Percentiles rank a stretch among this genome's conserved stretches.
These are phyloP conservation scores for Camponotus fellah DNA, from an alignment of 2,888 invertebrate genomes.

Conservation along the genomic window DNA sequence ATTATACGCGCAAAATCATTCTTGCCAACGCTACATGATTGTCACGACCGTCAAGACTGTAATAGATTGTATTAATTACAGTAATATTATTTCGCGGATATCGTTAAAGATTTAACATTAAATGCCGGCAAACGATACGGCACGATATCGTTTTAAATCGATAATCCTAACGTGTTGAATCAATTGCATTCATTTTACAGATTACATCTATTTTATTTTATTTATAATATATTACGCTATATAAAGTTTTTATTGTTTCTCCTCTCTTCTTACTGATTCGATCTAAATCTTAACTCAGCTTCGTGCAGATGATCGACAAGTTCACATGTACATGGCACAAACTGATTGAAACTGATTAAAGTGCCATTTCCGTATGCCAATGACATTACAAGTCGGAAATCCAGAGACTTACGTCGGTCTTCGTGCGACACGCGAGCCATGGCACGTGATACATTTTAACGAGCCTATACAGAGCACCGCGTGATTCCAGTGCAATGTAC, in stretches of 20 bases:
- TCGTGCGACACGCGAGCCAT: slow-evolving; percentile 72
- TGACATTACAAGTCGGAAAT: slow-evolving; percentile 71
- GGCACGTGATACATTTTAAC: slow-evolving; percentile 56
- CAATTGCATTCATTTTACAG: slow-evolving; percentile 7
- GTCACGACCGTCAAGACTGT: neutral
- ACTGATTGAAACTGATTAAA: slow-evolving; percentile 73
- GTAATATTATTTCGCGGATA: neutral
- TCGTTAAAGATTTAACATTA: slow-evolving; percentile 13
- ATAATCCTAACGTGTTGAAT: slow-evolving; percentile 24
- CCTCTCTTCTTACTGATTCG: slow-evolving; percentile 1
- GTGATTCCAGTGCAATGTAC: slow-evolving; percentile 45
- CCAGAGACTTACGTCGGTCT: slow-evolving; percentile 59
- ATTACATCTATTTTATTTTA: slow-evolving; percentile 15
- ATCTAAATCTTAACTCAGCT: slow-evolving; percentile 37
- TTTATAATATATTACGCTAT: slow-evolving; percentile 5
- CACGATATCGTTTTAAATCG: neutral
- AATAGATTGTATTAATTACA: neutral
- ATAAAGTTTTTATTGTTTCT: slow-evolving; percentile 6
- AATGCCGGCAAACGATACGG: neutral
- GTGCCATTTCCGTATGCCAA: slow-evolving; percentile 70
- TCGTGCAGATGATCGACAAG: slow-evolving; percentile 57
- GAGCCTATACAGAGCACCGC: slow-evolving; percentile 52
- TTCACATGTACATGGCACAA: slow-evolving; percentile 55
- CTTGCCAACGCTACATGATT: neutral
- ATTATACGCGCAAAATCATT: neutral